Evolutionary conservation across 2,888 invertebrate species (phyloP), one percentile per base, ranked within the genome.

Genomic region (Proisotoma minuta): DNA sequence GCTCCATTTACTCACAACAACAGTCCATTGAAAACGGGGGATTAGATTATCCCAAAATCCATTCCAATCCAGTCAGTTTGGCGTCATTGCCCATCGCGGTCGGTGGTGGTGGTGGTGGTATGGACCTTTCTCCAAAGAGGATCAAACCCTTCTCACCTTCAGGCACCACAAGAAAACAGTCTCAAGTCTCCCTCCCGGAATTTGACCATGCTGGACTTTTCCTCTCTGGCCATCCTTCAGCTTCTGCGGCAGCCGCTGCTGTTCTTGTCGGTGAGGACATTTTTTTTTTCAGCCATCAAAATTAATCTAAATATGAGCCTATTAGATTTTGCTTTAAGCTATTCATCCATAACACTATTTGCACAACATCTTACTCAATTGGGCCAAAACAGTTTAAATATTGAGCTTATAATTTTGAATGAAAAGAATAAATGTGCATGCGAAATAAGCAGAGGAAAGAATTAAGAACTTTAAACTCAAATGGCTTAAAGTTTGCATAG

Each of bases 61-160:
- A 51, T 58, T 48, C 60, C n/a, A 23, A 39, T 43, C 43, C 43
- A 43, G 10, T 43, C 43, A 43, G 43, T 43, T n/a, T n/a, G n/a
- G 43, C 43, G 20, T 5, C 18, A 5, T 43, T 43, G 18, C 43
- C 43, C 50, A 47, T 65, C 26, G 62, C 48, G 10, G 59, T 54
- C 26, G 57, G 47, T 5, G 57, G 49, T 22, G 48, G 54, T 60
- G 53, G 54, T 29, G 57, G 60, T 57, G 68, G 72, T 29, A 72
- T 72, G 62, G 72, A 72, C 63, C 61, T 72, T 59, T 66, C 65
- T 60, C 72, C 61, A 29, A 69, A 69, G 47, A 51, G 66, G 47
- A 59, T 69, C 43, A 69, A 69, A 65, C 50, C 43, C 47, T 57
- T 56, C 57, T 56, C 57, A 51, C 29, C 60, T 26, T 48, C 54